phyloP scores from a whole-genome alignment of 2,888 invertebrate species.

The Tricholauxania praeusta region DNA sequence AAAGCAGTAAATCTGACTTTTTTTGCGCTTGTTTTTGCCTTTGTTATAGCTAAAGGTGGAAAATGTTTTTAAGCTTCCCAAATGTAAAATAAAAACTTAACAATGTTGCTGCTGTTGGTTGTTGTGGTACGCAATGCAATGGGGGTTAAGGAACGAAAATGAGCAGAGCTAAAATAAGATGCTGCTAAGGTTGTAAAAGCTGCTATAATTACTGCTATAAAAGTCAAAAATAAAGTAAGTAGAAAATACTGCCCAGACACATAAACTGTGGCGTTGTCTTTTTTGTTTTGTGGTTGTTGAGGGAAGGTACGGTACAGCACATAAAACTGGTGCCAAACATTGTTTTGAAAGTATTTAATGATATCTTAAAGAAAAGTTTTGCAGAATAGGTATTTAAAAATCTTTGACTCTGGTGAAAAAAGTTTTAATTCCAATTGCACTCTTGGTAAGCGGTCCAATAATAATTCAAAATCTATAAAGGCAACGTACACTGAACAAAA shows the following conservation, averaged over 20 bases:
- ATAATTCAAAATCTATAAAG: no score
- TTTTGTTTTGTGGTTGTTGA: no score
- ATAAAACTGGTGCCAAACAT: no score
- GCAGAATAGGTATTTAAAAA: no score
- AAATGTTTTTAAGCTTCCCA: slow-evolving; percentile 11
- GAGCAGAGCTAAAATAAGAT: not conserved
- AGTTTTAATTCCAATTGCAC: no score
- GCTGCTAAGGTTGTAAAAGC: slow-evolving; percentile 18
- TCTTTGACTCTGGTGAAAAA: no score
- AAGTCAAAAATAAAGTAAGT: slow-evolving; percentile 6
- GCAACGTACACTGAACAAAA: no score
- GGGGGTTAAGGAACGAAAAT: no score
- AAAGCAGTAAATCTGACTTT: not conserved
- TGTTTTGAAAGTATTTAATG: no score
- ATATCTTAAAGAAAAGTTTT: no score
- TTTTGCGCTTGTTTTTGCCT: not conserved
- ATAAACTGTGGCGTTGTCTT: not conserved
- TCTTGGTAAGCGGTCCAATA: no score
- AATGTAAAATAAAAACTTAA: slow-evolving; percentile 19
- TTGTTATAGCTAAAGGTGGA: not conserved
- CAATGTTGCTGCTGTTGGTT: not conserved
- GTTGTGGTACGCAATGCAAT: not conserved
- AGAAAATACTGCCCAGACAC: slow-evolving; percentile 12
- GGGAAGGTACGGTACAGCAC: no score
- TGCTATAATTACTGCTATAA: slow-evolving; percentile 24